Base-by-base conservation (phyloP, 2,888 invertebrate genomes). In the Drosophila mercatorum region DNA sequence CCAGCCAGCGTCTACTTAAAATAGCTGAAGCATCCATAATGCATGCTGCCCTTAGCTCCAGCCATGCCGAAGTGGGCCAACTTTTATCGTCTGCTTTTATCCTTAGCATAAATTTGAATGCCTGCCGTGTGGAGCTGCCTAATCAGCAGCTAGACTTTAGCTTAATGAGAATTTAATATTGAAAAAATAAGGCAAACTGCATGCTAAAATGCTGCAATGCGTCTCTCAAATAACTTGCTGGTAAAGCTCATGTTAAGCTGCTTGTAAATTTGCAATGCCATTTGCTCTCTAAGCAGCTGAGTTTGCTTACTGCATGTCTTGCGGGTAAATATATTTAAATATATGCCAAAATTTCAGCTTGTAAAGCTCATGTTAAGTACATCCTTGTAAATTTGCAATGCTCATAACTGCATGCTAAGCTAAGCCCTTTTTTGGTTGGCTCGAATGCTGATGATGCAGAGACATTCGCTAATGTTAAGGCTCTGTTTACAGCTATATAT, bases 1-100 rank as follows among this genome's bases (percentile, higher is more conserved):
- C 22, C 3, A 14, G 17, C n/a, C 43, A 17, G 55, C 7, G 14
- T 14, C 43, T 34, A 36, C 43, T 34, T 44, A 26, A 44, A 57
- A 43, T 44, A 56, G 56, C 56, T 56, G 11, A 56, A 34, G 56
- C 43, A 43, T 31, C 34, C 31, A 43, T 53, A 55, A 40, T 51
- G 55, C 40, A 26, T 14, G 40, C n/a, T 6, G 26, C 38, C 38
- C 52, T 53, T 26, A 17, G 52, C 52, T 14, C 31, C 11, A 34
- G 49, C 17, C 34, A 17, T 3, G 34, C 10, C 49, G 36, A 51
- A 51, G 12, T 51, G 5, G 51, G 12, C 22, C 52, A 53, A 53
- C 10, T 38, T 53, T 53, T 38, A 12, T 36, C 51, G 11, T 51
- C 51, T 51, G 34, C 51, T 26, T 53, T 53, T 53, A 38, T 53